These are phyloP conservation scores for Rhinogobio ventralis DNA, from an alignment of 2,797 vertebrate species.

Conservation along the genomic window DNA sequence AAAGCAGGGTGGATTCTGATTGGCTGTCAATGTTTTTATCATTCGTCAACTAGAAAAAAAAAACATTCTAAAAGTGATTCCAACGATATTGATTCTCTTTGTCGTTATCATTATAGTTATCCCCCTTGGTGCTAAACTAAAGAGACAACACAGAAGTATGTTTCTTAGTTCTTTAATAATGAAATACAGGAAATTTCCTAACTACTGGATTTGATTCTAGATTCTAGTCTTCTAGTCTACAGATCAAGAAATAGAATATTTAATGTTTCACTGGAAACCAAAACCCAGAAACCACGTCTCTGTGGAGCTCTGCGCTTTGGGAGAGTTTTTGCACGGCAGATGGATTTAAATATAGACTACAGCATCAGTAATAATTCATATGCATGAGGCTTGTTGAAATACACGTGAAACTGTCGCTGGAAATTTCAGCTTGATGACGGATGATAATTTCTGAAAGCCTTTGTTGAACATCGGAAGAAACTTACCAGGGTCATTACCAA, in stretches of 20 bases:
- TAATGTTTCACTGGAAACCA: background rate
- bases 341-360: slow-evolving; percentile 47
- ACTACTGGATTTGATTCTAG: background rate
- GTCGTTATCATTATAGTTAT: no score
- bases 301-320: slow-evolving; percentile 5
- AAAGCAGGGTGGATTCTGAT: no score
- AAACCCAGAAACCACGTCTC: slow-evolving; percentile 18
- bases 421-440: slow-evolving; percentile 33
- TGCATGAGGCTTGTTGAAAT: slow-evolving; percentile 42
- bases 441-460: slow-evolving; percentile 14
- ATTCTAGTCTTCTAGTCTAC: background rate
- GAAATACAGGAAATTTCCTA: background rate
- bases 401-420: background rate
- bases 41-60: no score
- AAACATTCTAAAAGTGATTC: no score
- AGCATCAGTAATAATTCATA: slow-evolving; percentile 51
- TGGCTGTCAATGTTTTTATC: no score
- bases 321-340: slow-evolving; percentile 11
- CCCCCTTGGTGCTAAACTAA: no score
- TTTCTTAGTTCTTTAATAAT: background rate
- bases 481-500: slow-evolving; percentile 8
- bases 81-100: no score
- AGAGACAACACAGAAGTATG: background rate
- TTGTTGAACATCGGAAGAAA: slow-evolving; percentile 13
- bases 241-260: background rate